These are phyloP conservation scores for Hoplias malabaricus DNA, from an alignment of 2,113 vertebrate genomes.

Conservation along the genomic window DNA sequence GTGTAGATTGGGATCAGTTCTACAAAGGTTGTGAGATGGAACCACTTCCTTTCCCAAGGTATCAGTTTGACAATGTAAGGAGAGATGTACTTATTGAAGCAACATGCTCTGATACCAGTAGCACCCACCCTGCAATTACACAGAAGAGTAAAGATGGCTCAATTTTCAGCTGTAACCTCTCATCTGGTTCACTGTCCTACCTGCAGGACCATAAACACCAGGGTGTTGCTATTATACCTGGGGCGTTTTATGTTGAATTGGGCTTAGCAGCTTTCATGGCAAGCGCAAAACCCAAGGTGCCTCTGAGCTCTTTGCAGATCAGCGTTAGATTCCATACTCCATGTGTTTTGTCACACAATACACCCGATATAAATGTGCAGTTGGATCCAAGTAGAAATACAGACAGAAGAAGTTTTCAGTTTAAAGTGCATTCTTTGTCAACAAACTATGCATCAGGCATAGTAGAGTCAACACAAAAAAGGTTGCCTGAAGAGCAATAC, in stretches of 20 bases:
- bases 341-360: conserved; percentile 66
- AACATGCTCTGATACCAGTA: conserved; percentile 39
- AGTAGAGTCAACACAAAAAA: conserved; percentile 58
- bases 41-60: conserved; percentile 73
- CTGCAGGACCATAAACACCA: conserved; percentile 79
- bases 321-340: conserved; percentile 75
- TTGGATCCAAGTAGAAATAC: conserved; percentile 56
- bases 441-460: conserved; percentile 75
- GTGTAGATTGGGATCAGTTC: conserved; percentile 76
- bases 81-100: conserved; percentile 61
- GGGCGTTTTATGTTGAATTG: conserved; percentile 79
- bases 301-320: conserved; percentile 71
- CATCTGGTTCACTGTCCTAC: conserved; percentile 62
- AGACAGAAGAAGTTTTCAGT: conserved; percentile 52
- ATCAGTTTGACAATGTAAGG: conserved; percentile 79
- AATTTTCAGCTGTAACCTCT: conserved; percentile 71
- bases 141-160: conserved; percentile 58
- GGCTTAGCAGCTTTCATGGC: conserved; percentile 75
- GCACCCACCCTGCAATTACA: conserved; percentile 73
- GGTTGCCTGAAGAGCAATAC: conserved; percentile 65
- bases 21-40: conserved; percentile 71
- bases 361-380: conserved; percentile 72
- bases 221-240: conserved; percentile 74
- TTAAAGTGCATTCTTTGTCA: conserved; percentile 71
- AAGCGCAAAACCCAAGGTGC: conserved; percentile 70